These are phyloP conservation scores for Exephanes ischioxanthus DNA, from an alignment of 2,888 invertebrate genomes.

Conservation along the genomic window DNA sequence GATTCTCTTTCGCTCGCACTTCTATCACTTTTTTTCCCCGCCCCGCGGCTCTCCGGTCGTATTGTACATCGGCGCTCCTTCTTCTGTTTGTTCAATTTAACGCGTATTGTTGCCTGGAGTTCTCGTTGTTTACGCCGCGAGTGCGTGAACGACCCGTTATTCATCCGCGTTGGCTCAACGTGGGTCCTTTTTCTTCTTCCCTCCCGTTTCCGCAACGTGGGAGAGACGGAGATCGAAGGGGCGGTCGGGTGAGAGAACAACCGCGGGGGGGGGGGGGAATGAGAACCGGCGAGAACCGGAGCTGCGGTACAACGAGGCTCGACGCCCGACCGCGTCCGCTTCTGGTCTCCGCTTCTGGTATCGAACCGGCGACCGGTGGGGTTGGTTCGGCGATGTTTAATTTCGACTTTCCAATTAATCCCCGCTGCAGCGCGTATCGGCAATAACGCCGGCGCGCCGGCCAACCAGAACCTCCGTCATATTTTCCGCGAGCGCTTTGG, in stretches of 20 bases:
- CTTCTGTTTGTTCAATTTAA: conserved; percentile 81
- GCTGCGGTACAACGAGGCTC: background rate
- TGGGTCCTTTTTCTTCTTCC: background rate
- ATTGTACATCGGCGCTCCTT: conserved; percentile 26
- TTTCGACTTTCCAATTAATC: conserved; percentile 70
- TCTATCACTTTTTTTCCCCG: background rate
- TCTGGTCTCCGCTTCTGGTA: background rate
- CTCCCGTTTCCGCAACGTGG: conserved; percentile 61
- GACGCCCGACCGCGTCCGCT: background rate
- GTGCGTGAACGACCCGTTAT: conserved; percentile 46
- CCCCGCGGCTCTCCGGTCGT: background rate
- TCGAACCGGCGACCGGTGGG: background rate
- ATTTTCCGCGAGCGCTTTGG: conserved; percentile 22
- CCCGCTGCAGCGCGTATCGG: conserved; percentile 45
- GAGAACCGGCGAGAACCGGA: too few relatives aligned
- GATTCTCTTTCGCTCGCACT: background rate
- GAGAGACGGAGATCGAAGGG: conserved; percentile 40
- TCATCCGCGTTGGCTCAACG: conserved; percentile 40
- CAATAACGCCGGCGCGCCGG: conserved; percentile 36
- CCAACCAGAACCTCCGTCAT: conserved; percentile 30
- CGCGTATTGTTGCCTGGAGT: conserved; percentile 75
- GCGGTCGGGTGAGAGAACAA: background rate
- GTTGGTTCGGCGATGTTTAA: conserved; percentile 58
- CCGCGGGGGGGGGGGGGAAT: too few relatives aligned
- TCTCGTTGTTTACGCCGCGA: conserved; percentile 65